Conservation (phyloP, 2,113 vertebrate genomes). For the Chaetops frenatus region DNA sequence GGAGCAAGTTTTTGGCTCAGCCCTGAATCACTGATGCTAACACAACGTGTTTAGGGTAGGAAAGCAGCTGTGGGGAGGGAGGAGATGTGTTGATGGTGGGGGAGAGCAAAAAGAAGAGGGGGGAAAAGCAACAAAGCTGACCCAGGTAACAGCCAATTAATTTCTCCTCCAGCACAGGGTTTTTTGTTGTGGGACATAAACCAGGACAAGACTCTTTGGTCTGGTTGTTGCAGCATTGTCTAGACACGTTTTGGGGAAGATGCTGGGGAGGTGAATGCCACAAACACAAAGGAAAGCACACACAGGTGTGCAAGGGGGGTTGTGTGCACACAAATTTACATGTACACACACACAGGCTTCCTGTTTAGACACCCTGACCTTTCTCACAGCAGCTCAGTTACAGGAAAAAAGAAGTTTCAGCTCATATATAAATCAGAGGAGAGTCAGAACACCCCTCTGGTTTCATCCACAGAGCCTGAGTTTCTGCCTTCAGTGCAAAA, state of each 20-base stretch:
- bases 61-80: neutral
- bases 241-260: neutral
- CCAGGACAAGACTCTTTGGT: neutral
- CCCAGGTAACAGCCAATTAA: neutral
- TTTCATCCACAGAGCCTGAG: neutral
- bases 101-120: neutral
- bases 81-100: neutral
- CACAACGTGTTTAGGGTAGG: neutral
- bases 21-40: neutral
- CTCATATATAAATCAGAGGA: neutral
- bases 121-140: neutral
- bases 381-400: neutral
- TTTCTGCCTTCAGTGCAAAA: neutral
- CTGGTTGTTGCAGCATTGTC: neutral
- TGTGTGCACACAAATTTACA: neutral
- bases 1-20: neutral
- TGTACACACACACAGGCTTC: neutral
- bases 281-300: neutral
- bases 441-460: neutral
- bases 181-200: neutral
- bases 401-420: constrained; percentile 13
- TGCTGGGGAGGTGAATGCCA: neutral
- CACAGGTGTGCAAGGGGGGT: neutral
- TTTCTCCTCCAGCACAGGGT: neutral
- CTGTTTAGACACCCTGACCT: neutral